Conservation (phyloP, 2,888 invertebrate genomes). For the Pelosia muscerda region DNA sequence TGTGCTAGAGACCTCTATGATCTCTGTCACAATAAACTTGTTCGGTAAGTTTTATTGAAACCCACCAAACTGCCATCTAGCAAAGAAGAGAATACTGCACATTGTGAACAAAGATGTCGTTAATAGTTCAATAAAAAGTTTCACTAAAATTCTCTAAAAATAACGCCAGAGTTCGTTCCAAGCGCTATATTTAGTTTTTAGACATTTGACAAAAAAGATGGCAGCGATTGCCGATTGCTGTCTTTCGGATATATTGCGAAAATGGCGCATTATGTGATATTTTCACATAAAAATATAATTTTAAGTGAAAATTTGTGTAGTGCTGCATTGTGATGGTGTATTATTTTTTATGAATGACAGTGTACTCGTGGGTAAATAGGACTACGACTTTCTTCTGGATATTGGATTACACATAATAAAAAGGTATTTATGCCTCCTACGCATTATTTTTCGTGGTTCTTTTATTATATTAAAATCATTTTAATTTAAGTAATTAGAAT, state of each 20-base stretch:
- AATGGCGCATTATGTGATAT: conserved; percentile 86
- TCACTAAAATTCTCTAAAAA: conserved; percentile 82
- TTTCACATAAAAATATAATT: conserved; percentile 81
- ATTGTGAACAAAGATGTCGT: conserved; percentile 65
- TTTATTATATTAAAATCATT: conserved; percentile 43
- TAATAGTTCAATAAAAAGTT: conserved; percentile 55
- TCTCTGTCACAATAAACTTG: background rate
- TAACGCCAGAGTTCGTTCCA: conserved; percentile 86
- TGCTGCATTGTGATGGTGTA: conserved; percentile 84
- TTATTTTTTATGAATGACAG: conserved; percentile 81
- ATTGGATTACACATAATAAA: conserved; percentile 86
- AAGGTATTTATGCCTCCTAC: conserved; percentile 84
- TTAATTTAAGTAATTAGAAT: conserved; percentile 34
- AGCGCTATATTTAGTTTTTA: conserved; percentile 86
- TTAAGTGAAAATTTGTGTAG: conserved; percentile 84
- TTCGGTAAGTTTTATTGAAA: background rate
- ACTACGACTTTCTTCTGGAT: conserved; percentile 83
- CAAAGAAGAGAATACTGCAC: background rate
- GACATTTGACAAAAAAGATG: conserved; percentile 87
- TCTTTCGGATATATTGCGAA: conserved; percentile 83
- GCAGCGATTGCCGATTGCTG: conserved; percentile 85
- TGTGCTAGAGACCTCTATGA: background rate
- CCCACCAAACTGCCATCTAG: conserved; percentile 57
- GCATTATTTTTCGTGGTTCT: conserved; percentile 62
- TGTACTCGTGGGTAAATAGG: conserved; percentile 82